Percentiles rank a stretch among this genome's conserved stretches.
phyloP scores from a whole-genome alignment of 2,797 vertebrate species.

The Silurus aristotelis region DNA sequence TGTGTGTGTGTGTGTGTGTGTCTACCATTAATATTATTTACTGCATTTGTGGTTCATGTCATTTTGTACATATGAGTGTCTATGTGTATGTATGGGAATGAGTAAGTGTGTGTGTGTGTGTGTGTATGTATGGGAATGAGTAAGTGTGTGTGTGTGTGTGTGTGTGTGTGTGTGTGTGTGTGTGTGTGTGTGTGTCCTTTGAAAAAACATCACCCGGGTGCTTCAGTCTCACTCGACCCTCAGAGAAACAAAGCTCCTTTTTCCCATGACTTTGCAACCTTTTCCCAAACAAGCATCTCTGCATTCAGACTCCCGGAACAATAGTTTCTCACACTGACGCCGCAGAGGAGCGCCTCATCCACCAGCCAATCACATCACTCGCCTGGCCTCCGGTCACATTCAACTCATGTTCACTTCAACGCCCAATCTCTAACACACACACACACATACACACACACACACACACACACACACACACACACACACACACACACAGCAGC shows the following conservation, averaged over 20 bases:
- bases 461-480: not conserved
- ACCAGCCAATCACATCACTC: constrained; percentile 67
- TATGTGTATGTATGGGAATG: constrained; percentile 24
- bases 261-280: constrained; percentile 91
- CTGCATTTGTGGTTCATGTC: too few relatives aligned
- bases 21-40: too few relatives aligned
- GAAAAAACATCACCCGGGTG: constrained; percentile 75
- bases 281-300: constrained; percentile 82
- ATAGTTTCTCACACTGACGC: constrained; percentile 81
- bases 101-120: constrained; percentile 56
- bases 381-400: constrained; percentile 35
- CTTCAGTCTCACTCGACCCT: constrained; percentile 73
- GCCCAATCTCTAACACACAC: not conserved
- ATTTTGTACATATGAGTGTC: constrained; percentile 26
- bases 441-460: constrained; percentile 22
- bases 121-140: constrained; percentile 59
- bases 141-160: constrained; percentile 56
- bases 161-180: constrained; percentile 68
- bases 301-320: constrained; percentile 75
- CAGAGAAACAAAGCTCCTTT: constrained; percentile 74
- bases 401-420: not conserved
- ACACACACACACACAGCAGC: not conserved
- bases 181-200: constrained; percentile 74
- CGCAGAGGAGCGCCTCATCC: constrained; percentile 64
- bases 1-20: constrained; percentile 31